Evolutionary conservation across 2,888 invertebrate species (phyloP), one percentile per base, ranked within the genome.

Genomic region (Oscheius sp.): DNA sequence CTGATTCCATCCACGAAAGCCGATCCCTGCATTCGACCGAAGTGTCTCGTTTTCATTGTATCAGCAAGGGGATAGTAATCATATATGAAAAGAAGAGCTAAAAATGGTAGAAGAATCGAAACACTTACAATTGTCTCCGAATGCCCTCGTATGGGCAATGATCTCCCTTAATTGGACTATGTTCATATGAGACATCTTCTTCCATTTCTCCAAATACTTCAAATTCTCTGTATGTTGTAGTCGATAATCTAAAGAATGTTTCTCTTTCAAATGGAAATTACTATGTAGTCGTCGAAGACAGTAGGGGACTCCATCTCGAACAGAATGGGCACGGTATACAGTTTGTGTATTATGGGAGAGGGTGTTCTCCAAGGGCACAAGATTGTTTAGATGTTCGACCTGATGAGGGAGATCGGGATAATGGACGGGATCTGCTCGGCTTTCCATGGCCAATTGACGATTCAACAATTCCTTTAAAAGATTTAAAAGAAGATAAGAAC

Each of bases 81-180:
- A 88, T 95, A 97, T 65, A 95, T 94, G 88, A 97, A 92, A 80
- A 97, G 91, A 90, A 96, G 90, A 67, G 97, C 95, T 94, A 88
- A 33, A 81, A 72, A 49, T 30, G 12, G 20, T 22, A 24, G 4
- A 9, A 20, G 20, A 24, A 2, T 20, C 47, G 22, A 20, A 4
- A 5, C 5, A 47, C 26, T 90, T 88, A 94, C 94, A 95, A 88
- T 92, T 92, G 89, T 97, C 97, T 82, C 94, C 94, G 88, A 97
- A 98, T 51, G 93, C 92, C 89, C 94, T 94, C 9, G 69, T 67
- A 44, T 96, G 95, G 38, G 93, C 92, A 88, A 96, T 95, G 80
- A 93, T 92, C 87, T 96, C 95, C 85, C 93, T 91, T 68, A 97
- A 89, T 82, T 92, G 92, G 70, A 96, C 93, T 80, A 97, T 91